Base-by-base conservation (phyloP, 2,888 invertebrate species). In the Choreutis nemorana region DNA sequence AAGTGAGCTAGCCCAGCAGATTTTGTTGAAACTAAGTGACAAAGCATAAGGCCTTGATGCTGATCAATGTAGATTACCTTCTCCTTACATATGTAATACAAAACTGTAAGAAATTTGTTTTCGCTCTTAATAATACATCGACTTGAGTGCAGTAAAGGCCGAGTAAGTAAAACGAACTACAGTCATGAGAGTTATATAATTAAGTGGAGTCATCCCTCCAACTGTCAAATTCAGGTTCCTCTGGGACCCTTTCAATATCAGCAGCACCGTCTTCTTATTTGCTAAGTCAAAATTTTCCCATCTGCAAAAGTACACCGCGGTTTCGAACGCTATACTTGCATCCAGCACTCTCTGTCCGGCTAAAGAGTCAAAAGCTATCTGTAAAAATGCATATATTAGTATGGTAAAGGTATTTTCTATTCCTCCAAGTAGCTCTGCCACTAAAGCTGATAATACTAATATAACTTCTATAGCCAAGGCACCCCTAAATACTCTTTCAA, bases 351-450 rank as follows among this genome's bases (percentile, higher is more conserved):
- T 46, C 34, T 61, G 61, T 0, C 59, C 61, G 3, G 45, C 46
- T 9, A 45, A 43, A 20, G 57, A 60, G 29, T 60, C 56, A 30
- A 55, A 43, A 3, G 42, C 45, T 2, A 70, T 42, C 29, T 61
- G 65, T 1, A 49, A 38, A 4, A 67, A 34, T 0, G 63, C 49
- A 25, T 48, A 67, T 1, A 61, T 62, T 12, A 67, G 28, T 26
- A 57, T 42, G 2, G 65, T 13, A 16, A 50, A 60, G 0, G 63
- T 67, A 5, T 66, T 61, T 12, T 64, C 51, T 24, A 68, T 31
- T 0, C 65, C 59, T 2, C 61, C 66, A 0, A 68, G 48, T n/a
- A 67, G 29, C 37, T 59, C 62, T 1, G 59, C 49, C 24, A 61
- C 56, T 1, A 68, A 34, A 2, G 53, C 56, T 2, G 53, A 30